phyloP scores from a whole-genome alignment of 1,140 invertebrate genomes.

The Atta texana region DNA sequence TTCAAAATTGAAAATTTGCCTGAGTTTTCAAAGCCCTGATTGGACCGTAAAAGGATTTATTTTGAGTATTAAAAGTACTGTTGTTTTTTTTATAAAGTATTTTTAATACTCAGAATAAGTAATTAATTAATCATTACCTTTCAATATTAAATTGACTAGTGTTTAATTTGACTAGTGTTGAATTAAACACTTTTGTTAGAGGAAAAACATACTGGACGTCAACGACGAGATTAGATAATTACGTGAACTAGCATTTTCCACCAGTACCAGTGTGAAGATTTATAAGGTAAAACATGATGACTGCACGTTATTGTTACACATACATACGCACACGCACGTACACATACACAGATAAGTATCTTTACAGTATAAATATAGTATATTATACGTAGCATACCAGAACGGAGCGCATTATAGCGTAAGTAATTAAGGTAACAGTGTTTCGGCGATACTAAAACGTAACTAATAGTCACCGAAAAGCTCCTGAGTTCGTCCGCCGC shows the following conservation, averaged over 20 bases:
- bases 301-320: slow-evolving; percentile 13
- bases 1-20: too few relatives aligned
- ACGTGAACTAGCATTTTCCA: slow-evolving; percentile 22
- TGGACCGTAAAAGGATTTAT: too few relatives aligned
- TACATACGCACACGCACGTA: neutral
- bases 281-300: neutral
- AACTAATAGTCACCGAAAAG: slow-evolving; percentile 87
- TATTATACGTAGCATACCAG: slow-evolving; percentile 64
- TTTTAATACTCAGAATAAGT: too few relatives aligned
- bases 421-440: slow-evolving; percentile 66
- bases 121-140: too few relatives aligned
- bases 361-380: slow-evolving; percentile 4
- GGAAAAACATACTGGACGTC: neutral
- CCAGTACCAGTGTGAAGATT: neutral
- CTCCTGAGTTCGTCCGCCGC: slow-evolving; percentile 81
- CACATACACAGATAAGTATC: neutral
- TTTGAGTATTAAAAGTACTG: too few relatives aligned
- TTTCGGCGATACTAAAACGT: slow-evolving; percentile 78
- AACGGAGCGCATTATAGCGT: slow-evolving; percentile 63
- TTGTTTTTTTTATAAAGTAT: too few relatives aligned
- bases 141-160: too few relatives aligned
- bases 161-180: too few relatives aligned
- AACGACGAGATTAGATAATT: neutral
- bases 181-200: too few relatives aligned
- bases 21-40: too few relatives aligned